These are phyloP conservation scores for Amphipyra tragopoginis DNA, from an alignment of 2,888 invertebrate species.

Conservation along the genomic window DNA sequence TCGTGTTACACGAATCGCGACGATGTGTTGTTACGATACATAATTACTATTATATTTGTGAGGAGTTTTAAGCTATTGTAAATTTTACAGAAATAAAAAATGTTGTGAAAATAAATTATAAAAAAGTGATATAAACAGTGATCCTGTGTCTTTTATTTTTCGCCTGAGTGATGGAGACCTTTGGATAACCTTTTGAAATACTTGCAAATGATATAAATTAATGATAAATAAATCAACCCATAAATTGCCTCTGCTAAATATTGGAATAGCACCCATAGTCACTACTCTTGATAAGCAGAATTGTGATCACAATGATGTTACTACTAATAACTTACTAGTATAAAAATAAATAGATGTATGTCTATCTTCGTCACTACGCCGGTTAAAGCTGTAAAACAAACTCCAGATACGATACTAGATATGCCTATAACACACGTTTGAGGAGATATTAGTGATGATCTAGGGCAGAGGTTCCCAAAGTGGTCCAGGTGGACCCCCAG, in stretches of 20 bases:
- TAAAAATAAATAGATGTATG: background rate
- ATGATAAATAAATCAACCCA: too few species aligned
- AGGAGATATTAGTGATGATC: too few species aligned
- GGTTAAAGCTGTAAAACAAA: background rate
- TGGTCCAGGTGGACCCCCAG: too few species aligned
- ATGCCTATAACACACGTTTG: background rate
- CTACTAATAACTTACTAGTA: too few species aligned
- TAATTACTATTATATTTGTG: constrained; percentile 85
- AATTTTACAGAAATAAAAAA: constrained; percentile 90
- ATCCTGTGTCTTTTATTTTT: constrained; percentile 73
- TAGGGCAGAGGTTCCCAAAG: too few species aligned
- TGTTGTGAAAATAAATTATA: constrained; percentile 90
- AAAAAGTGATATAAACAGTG: constrained; percentile 89
- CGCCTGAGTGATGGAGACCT: constrained; percentile 6
- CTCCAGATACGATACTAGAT: background rate
- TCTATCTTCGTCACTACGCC: background rate
- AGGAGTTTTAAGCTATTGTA: constrained; percentile 90
- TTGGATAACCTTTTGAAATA: background rate
- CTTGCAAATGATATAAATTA: too few species aligned
- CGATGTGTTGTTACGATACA: constrained; percentile 80
- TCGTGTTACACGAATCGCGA: constrained; percentile 70
- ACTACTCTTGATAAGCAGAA: too few species aligned
- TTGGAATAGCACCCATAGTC: too few species aligned
- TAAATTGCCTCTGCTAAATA: too few species aligned
- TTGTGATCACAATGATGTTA: too few species aligned